Conservation (phyloP, 2,797 vertebrate species). For the Poecilia velifera region DNA sequence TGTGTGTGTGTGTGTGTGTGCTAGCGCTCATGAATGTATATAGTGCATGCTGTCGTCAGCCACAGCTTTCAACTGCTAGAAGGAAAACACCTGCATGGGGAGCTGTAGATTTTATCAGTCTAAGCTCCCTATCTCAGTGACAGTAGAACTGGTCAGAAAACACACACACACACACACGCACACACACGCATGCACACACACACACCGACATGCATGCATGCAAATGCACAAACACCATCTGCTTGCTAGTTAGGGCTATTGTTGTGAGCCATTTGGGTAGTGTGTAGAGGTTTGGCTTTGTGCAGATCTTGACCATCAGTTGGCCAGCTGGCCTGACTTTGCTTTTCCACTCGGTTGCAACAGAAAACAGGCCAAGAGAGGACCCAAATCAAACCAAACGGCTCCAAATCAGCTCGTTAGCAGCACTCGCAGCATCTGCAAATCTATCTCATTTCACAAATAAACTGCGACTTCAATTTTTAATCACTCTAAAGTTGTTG, state of each 20-base stretch:
- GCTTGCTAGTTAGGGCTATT: constrained; percentile 80
- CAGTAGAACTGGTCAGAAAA: constrained; percentile 69
- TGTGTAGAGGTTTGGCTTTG: constrained; percentile 77
- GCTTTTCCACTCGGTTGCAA: constrained; percentile 67
- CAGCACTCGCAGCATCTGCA: constrained; percentile 34
- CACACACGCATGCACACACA: constrained; percentile 20
- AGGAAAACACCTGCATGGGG: constrained; percentile 83
- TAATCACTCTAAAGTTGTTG: not conserved
- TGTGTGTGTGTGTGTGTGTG: constrained; percentile 48
- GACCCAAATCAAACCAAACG: constrained; percentile 47
- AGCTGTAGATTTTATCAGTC: constrained; percentile 82
- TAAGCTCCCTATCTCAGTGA: constrained; percentile 78
- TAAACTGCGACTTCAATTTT: constrained; percentile 12
- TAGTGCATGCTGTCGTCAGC: constrained; percentile 60
- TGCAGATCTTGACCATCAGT: constrained; percentile 80
- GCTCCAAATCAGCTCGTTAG: constrained; percentile 30
- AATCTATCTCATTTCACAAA: constrained; percentile 23
- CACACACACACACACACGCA: constrained; percentile 23
- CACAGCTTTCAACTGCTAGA: constrained; percentile 76
- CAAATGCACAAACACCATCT: constrained; percentile 70
- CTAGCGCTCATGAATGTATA: constrained; percentile 42
- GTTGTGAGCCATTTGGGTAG: constrained; percentile 73
- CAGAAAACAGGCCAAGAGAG: constrained; percentile 45
- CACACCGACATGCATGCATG: constrained; percentile 27
- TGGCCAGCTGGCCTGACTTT: constrained; percentile 77